Conservation (phyloP, 2,113 vertebrate species). For the Zosterops hypoxanthus region DNA sequence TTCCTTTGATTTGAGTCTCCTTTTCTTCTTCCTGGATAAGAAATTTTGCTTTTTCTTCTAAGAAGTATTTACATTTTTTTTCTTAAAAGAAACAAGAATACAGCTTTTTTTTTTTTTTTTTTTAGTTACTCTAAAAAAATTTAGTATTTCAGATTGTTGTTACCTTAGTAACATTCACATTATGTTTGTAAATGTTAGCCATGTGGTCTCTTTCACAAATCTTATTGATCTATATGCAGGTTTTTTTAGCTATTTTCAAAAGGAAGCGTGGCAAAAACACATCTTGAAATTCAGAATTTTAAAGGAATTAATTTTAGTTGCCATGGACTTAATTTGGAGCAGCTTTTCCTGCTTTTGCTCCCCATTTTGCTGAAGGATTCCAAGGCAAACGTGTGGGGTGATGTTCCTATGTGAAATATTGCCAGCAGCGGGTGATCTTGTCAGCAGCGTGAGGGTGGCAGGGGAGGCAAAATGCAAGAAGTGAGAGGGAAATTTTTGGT, state of each 20-base stretch:
- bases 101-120: not conserved
- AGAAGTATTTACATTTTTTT: not conserved
- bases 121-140: not conserved
- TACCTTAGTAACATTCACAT: accelerated
- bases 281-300: not conserved
- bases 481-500: not conserved
- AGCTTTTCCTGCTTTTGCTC: not conserved
- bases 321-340: not conserved
- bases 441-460: not conserved
- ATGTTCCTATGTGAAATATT: accelerated
- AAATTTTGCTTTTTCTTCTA: not conserved
- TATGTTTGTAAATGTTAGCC: not conserved
- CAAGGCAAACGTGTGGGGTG: not conserved
- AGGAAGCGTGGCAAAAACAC: not conserved
- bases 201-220: not conserved
- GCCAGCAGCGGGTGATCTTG: not conserved
- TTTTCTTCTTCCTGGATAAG: not conserved
- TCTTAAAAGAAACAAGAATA: not conserved
- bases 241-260: not conserved
- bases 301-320: not conserved
- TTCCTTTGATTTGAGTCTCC: not conserved
- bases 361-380: not conserved
- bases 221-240: not conserved
- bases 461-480: not conserved
- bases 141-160: not conserved